Evolutionary conservation across 37 sponge, comb jelly and placozoan species (phyloP), one percentile per base, ranked within the genome.

Genomic region (Agelas oroides): DNA sequence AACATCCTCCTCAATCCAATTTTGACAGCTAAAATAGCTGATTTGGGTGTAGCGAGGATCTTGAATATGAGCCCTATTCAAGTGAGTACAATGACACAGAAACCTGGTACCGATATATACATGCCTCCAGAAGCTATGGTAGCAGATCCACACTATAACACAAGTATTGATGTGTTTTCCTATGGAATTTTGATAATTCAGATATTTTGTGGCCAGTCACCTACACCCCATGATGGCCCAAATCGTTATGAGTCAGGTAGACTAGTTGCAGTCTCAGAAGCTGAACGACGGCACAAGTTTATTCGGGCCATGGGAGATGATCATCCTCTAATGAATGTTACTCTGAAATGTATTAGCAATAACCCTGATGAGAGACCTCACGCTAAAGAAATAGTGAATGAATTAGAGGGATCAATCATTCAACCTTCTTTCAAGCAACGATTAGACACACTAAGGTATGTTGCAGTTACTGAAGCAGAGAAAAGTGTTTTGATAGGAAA

Each of bases 61-160:
- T 6, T 81, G 17, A 81, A 67, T 31, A 46, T 66, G 59, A 67
- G 68, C 56, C 82, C 82, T 18, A 20, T 77, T 33, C 78, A 77
- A 61, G 60, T 77, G 14, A 77, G 78, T 34, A 32, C 60, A 6
- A 36, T 77, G 78, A 77, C 78, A 18, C 36, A 20, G 31, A 77
- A 77, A 15, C 78, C 78, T 25, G 82, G 82, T 20, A 81, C 68
- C 18, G 41, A 33, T 5, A 40, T 41, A 1, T 67, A 81, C 82
- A 81, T 81, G 82, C 82, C 82, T 55, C 82, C 82, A 11, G 82
- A 81, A 70, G 82, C 32, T 12, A 40, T 69, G 82, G 68, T 81
- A 13, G 72, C 41, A 2, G 56, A 68, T 3, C 82, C 82, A 31
- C 60, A 19, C 33, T 81, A 81, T 30, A 70, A 81, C 39, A 70